These are phyloP conservation scores for Hiodon tergisus DNA, from an alignment of 2,113 vertebrate species.

Conservation along the genomic window DNA sequence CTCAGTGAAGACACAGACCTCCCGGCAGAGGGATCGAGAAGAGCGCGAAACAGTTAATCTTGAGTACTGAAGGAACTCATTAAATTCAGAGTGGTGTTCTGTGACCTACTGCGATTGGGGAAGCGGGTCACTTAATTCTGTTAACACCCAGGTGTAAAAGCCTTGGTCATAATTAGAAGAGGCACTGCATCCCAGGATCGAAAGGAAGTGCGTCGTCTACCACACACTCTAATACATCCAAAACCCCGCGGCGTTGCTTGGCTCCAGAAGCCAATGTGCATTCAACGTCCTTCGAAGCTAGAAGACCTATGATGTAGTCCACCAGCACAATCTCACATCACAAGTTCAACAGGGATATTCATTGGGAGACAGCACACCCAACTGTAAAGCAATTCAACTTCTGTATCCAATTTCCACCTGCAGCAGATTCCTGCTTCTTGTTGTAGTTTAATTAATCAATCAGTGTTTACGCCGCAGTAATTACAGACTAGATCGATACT, in stretches of 20 bases:
- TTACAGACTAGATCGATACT: neutral
- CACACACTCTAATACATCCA: neutral
- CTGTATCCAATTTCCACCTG: neutral
- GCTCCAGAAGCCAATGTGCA: neutral
- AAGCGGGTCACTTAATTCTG: constrained; percentile 14
- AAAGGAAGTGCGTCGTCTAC: neutral
- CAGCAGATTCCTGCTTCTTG: neutral
- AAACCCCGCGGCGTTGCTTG: too few relatives aligned
- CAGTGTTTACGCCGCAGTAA: neutral
- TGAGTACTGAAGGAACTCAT: neutral
- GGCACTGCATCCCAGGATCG: neutral
- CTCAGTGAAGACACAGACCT: neutral
- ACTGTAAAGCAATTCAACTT: neutral
- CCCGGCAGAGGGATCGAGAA: neutral
- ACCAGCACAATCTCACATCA: neutral
- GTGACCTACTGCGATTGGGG: neutral
- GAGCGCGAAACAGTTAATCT: neutral
- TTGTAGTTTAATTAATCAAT: neutral
- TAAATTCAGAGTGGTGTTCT: neutral
- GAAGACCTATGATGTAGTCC: neutral
- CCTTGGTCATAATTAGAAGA: constrained; percentile 4
- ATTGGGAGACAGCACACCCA: neutral
- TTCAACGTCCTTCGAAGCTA: neutral
- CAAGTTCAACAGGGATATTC: neutral
- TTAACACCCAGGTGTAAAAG: constrained; percentile 8